Base-by-base conservation (phyloP, 1,140 invertebrate genomes). In the Bactericera cockerelli region DNA sequence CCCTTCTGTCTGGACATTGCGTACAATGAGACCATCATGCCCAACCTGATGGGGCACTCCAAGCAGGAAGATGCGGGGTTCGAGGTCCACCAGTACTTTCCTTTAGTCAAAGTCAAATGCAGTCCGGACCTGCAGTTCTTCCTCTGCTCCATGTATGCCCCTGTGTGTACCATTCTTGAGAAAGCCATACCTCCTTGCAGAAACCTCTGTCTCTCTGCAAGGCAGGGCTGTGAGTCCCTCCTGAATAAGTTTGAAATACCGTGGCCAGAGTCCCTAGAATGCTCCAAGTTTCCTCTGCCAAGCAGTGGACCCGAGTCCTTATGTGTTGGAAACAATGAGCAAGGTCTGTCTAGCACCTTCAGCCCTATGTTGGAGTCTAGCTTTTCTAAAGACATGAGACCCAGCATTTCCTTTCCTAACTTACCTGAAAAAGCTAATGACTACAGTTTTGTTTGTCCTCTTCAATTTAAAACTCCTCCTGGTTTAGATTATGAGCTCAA, bases 11-110 rank as follows among this genome's bases (percentile, higher is more conserved):
- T 84, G 71, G 86, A 94, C 67, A 87, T 98, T 58, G 81, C 80
- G 28, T 98, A 98, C 72, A 98, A 98, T 71, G 78, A 86, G 72
- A 98, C 94, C 0, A 94, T 96, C 59, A 92, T 96, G 83, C 94
- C 93, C 2, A 98, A 98, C 74, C 68, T 96, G 28, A 74, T 98
- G 62, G 85, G 89, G 57, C 95, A 99, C 67, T 81, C 84, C 56
- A 93, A 86, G 65, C 93, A 99, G 73, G 89, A 96, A 66, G 93
- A 98, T 65, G 96, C 95, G 19, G 93, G 87, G 1, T 73, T 87
- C 56, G 93, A 97, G 66, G 83, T 98, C 0, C 87, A 95, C 69
- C 87, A 93, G 68, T 98, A 92, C 69, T 88, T 88, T 59, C 92
- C 95, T 1, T 73, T 99, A n/a, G 86, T 98, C 1, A 97, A 98